Evolutionary conservation across 2,888 invertebrate species (phyloP), one percentile per base, ranked within the genome.

Genomic region (Harpalus rubripes): DNA sequence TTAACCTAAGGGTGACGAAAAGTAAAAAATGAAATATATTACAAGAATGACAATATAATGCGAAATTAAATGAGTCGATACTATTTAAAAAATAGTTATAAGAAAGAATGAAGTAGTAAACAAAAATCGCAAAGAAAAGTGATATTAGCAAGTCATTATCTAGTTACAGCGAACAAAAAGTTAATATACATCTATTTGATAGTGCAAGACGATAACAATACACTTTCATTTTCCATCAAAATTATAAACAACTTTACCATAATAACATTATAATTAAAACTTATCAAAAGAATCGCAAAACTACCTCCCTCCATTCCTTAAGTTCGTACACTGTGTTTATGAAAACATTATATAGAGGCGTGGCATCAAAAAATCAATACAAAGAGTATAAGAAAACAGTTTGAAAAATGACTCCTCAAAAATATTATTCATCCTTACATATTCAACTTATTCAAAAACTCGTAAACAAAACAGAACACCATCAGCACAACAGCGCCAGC

Each of bases 391-490:
- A 68, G 68, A 68, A 68, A 68, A 68, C 68, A 68, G 39, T 32
- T 68, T 68, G 68, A 68, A 68, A 68, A 68, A 68, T 68, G 68
- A 68, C 68, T 39, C 32, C 68, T 68, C 68, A 39, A 68, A 68
- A 68, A 63, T 63, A 76, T 78, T 56, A 78, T 78, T 78, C 78
- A 78, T 78, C 58, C 56, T 78, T 78, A 78, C 58, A 78, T 58
- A 58, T 78, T 78, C 78, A 78, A 32, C 68, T 63, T 68, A 68
- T 68, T 68, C 39, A 68, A 68, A 68, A 68, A 68, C 68, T 68
- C 39, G 68, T 68, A 68, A 68, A 68, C 68, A 68, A 68, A 68
- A 68, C 68, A 68, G 15, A 39, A 68, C 68, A 39, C 68, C 39
- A 63, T 63, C 63, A 63, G 22, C 32, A 39, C 4, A 22, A 12